Percentiles rank a stretch among this genome's conserved stretches.
phyloP scores from a whole-genome alignment of 2,797 vertebrate species.

The Centropyge bicolor region DNA sequence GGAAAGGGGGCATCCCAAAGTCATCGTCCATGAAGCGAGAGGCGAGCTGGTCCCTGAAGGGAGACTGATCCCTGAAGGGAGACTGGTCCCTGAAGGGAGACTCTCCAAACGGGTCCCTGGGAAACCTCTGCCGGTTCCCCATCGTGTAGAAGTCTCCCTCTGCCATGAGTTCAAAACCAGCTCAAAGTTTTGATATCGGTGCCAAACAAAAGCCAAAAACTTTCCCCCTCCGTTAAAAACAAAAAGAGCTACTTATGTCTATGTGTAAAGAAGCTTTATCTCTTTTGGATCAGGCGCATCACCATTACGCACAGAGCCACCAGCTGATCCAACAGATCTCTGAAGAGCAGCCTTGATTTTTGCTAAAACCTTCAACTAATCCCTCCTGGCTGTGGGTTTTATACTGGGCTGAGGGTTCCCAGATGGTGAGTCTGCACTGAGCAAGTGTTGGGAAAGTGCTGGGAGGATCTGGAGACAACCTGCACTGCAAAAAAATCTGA shows the following conservation, averaged over 20 bases:
- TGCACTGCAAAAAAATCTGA: slow-evolving; percentile 70
- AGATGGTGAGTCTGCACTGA: slow-evolving; percentile 38
- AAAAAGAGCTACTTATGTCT: neutral
- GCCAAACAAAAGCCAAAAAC: slow-evolving; percentile 9
- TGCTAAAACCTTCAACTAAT: slow-evolving; percentile 10
- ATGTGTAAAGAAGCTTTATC: slow-evolving; percentile 16
- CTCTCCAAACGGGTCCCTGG: slow-evolving; percentile 89
- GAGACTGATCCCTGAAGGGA: slow-evolving; percentile 76
- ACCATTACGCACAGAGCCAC: slow-evolving; percentile 50
- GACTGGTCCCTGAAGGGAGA: slow-evolving; percentile 77
- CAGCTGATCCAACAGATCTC: slow-evolving; percentile 6
- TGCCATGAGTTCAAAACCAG: slow-evolving; percentile 75
- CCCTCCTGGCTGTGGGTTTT: slow-evolving; percentile 69
- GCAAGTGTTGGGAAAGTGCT: slow-evolving; percentile 75
- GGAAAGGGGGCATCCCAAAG: slow-evolving; percentile 93
- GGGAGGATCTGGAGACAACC: slow-evolving; percentile 54
- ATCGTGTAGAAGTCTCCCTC: slow-evolving; percentile 87
- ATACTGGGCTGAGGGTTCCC: slow-evolving; percentile 66
- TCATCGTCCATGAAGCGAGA: slow-evolving; percentile 95
- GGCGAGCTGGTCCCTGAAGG: slow-evolving; percentile 89
- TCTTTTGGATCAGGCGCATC: slow-evolving; percentile 49
- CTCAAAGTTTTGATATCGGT: neutral
- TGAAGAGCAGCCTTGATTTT: no score
- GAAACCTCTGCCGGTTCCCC: slow-evolving; percentile 88
- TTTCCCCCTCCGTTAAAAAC: neutral